Evolutionary conservation across 2,888 invertebrate species (phyloP), one percentile per base, ranked within the genome.

Genomic region (Stenolophus ochropezus): DNA sequence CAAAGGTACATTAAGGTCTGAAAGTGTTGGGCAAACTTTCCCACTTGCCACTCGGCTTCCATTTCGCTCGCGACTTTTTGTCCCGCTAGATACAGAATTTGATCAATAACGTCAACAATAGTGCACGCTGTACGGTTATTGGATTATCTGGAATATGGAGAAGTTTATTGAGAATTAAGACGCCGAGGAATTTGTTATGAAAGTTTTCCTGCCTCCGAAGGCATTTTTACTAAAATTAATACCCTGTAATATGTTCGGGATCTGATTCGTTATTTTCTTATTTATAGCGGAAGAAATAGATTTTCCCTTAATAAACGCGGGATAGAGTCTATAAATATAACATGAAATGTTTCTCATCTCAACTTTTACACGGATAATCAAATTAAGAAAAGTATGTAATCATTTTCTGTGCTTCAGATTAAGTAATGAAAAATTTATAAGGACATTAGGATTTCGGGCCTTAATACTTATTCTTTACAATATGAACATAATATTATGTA

Each of bases 81-180:
- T 65, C 47, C 27, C 16, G 47, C 20, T 21, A 47, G 76, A 77
- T 77, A 47, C 21, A 61, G 65, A 77, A 77, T 65, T 77, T 61
- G 77, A 77, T 77, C 77, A 77, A 77, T 77, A 77, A 61, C 23
- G 42, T 21, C 77, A 69, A 77, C 77, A 61, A 77, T 61, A 77
- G 47, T 47, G 25, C 11, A 69, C 65, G 56, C 47, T 73, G 33
- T 27, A 58, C 58, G 23, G 47, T 77, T 77, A 77, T 77, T 77
- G 65, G 77, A 77, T 77, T 77, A 77, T 61, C 47, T 42, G 47
- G 65, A 77, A 61, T 65, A 77, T 77, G 53, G 18, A 75, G 4
- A 73, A 73, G 73, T 73, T 73, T 49, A 73, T 73, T 23, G 73
- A 49, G 49, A 73, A 73, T 73, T 73, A 49, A 21, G 73, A 49